Conservation (phyloP, 1,140 invertebrate species). For the Tetraneura akinire region DNA sequence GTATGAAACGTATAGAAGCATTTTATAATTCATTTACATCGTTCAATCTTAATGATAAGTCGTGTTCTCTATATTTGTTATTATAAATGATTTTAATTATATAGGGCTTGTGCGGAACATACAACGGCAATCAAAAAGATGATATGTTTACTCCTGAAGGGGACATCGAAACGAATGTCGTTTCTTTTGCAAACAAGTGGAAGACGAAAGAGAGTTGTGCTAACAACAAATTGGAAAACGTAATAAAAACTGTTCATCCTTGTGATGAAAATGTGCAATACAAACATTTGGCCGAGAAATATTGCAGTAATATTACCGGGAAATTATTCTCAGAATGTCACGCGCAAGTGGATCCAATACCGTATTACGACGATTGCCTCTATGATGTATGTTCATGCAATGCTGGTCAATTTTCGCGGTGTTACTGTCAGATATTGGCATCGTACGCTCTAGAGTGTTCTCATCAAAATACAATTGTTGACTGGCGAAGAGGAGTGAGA, state of each 20-base stretch:
- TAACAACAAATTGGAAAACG: conserved; percentile 60
- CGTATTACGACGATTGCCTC: conserved; percentile 78
- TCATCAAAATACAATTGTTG: conserved; percentile 68
- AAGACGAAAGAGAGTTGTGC: conserved; percentile 74
- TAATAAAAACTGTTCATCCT: conserved; percentile 65
- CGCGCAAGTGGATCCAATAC: conserved; percentile 74
- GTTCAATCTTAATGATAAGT: background rate
- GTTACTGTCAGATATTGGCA: conserved; percentile 78
- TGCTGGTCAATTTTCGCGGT: conserved; percentile 61
- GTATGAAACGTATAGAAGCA: conserved; percentile 47
- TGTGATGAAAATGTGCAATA: conserved; percentile 73
- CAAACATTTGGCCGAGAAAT: conserved; percentile 68
- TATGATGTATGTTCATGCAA: conserved; percentile 86
- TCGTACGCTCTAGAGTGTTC: conserved; percentile 81
- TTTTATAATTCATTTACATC: too few species aligned
- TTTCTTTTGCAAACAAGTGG: conserved; percentile 86
- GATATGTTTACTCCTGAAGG: conserved; percentile 86
- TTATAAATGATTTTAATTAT: background rate
- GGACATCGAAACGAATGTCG: conserved; percentile 73
- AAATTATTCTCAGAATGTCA: conserved; percentile 70
- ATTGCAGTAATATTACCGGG: conserved; percentile 70
- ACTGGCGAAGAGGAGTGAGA: conserved; percentile 75
- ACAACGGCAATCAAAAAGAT: conserved; percentile 81
- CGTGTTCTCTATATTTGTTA: too few species aligned
- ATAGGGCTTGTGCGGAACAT: conserved; percentile 86